Evolutionary conservation across 2,113 vertebrate genomes (phyloP), one percentile per base, ranked within the genome.

Genomic region (Sclerurus mexicanus): DNA sequence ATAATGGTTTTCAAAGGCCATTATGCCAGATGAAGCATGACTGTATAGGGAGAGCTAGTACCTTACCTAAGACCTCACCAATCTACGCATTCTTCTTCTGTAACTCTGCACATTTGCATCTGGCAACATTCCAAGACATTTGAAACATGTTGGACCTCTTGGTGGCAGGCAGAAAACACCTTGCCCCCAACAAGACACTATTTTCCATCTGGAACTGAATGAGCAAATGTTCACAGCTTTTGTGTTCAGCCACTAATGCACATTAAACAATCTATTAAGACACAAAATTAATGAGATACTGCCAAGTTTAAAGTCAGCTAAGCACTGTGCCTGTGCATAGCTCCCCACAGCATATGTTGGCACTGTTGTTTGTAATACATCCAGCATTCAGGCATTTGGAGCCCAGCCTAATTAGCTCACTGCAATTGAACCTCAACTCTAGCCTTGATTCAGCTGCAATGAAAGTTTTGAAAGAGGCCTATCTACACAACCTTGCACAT

Each of bases 391-490:
- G 67, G 73, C 89, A 66, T 62, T 95, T 95, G 96, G 95, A 95
- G 52, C 40, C 56, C 49, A 69, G 93, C 93, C 95, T 96, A 96
- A 96, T 97, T 96, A 96, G 90, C 64, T 92, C 85, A 18, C 53
- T 94, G 80, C 93, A 94, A 96, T 31, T 92, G 89, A 96, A 90
- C 81, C 85, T 80, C 93, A 91, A 56, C 87, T 88, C 79, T 23
- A 91, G 87, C 81, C 85, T 77, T 85, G 68, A 86, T 94, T 91
- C 82, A 72, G 58, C 58, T 62, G 89, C 89, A 86, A 37, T 31
- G 46, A 55, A 93, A 52, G 58, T 79, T 93, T 90, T 93, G 64
- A 96, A 94, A 96, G 83, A 73, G 83, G 83, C 86, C 76, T 37
- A 84, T 80, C 82, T 81, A 75, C 62, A 53, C 17, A 84, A 85